Conservation (phyloP, 2,888 invertebrate genomes). For the Drosophila siamana region DNA sequence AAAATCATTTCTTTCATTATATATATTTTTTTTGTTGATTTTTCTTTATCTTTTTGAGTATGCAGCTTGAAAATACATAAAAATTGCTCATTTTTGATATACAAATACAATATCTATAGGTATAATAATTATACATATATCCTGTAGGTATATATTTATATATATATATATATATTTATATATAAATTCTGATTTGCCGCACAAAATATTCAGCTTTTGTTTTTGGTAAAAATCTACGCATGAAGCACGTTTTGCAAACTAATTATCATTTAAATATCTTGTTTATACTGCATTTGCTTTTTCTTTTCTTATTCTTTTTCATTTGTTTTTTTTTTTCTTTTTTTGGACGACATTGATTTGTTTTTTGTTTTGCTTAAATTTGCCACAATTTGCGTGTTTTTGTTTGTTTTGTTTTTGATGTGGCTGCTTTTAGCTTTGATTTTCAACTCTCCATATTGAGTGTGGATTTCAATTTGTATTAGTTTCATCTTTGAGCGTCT, state of each 20-base stretch:
- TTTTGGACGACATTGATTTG: constrained; percentile 84
- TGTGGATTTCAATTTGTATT: constrained; percentile 22
- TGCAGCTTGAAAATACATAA: constrained; percentile 64
- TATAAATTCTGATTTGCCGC: constrained; percentile 79
- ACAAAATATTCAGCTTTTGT: constrained; percentile 73
- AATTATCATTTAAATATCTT: constrained; percentile 72
- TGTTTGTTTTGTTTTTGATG: constrained; percentile 19
- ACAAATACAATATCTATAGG: constrained; percentile 75
- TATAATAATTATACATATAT: constrained; percentile 71
- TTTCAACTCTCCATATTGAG: constrained; percentile 68
- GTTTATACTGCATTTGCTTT: constrained; percentile 48
- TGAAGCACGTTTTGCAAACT: constrained; percentile 75
- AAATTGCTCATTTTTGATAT: constrained; percentile 78
- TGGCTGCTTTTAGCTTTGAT: constrained; percentile 70
- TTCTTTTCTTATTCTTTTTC: constrained; percentile 64
- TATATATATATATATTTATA: constrained; percentile 52
- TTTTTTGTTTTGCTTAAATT: constrained; percentile 50
- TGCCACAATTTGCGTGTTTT: constrained; percentile 57
- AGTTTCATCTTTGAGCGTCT: constrained; percentile 65
- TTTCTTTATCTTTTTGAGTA: constrained; percentile 31
- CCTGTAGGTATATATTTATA: constrained; percentile 49
- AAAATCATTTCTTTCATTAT: constrained; percentile 8
- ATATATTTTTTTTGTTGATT: constrained; percentile 20
- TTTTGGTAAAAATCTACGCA: constrained; percentile 78
- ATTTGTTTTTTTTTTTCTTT: constrained; percentile 69